Evolutionary conservation across 2,113 vertebrate genomes (phyloP), one percentile per base, ranked within the genome.

Genomic region (Oceanites oceanicus): DNA sequence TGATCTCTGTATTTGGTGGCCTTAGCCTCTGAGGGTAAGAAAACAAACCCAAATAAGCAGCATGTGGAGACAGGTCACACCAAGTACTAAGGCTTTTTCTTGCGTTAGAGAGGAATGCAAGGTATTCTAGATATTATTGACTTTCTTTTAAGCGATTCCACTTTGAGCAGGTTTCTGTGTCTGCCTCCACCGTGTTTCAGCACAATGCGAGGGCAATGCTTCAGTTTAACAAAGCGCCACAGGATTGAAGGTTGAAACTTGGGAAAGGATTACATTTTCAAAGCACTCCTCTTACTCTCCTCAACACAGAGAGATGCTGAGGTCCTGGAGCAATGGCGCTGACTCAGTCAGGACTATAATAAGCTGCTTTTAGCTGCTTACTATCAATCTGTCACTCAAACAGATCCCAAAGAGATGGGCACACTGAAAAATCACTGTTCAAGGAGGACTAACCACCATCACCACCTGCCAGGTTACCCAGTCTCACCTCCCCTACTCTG

Each of bases 11-110:
- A 36, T 4, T 25, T 32, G 34, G 38, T 55, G 77, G 47, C 66
- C 62, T 44, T 34, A 18, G 81, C 55, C 72, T 49, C 63, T 0
- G 50, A 56, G 88, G 88, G 71, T 55, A 94, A 88, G 75, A 80
- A 96, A 95, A 94, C 52, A 94, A 92, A 52, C 30, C 22, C 59
- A 86, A 88, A 91, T 11, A 21, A 91, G 83, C 83, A 95, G 76
- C 86, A 89, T 42, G 13, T 63, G 82, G 47, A 80, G 72, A 62
- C 1, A 3, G 94, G 88, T 93, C 94, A 95, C 79, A 84, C 52
- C 34, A 62, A 78, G 68, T 36, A 59, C 70, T 18, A 65, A 12
- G 40, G 79, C 34, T 93, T 96, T 90, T 71, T 44, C 72, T 32
- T 55, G 88, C 79, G 71, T 84, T 77, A 93, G 23, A 52, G 49